Conservation (phyloP, 2,113 vertebrate genomes). For the Cairina moschata region DNA sequence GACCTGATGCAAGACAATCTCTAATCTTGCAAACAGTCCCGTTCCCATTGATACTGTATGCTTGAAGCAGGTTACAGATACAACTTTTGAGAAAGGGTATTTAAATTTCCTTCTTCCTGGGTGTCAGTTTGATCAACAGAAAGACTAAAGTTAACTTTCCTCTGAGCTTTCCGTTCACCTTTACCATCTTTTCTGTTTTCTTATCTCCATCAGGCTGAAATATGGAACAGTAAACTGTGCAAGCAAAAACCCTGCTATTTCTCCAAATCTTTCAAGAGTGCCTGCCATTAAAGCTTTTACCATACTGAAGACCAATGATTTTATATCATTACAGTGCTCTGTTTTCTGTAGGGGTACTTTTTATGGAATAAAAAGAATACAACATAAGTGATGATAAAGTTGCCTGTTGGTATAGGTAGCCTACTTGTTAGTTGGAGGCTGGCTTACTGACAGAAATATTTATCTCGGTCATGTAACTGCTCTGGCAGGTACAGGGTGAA, state of each 20-base stretch:
- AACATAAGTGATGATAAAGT: not conserved
- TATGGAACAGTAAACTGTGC: not conserved
- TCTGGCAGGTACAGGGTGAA: not conserved
- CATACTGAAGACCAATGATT: not conserved
- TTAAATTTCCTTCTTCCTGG: not conserved
- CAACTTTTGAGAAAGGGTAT: not conserved
- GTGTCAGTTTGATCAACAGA: not conserved
- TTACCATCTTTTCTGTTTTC: not conserved
- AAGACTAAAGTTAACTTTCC: not conserved
- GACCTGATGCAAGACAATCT: not conserved
- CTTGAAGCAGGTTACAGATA: not conserved
- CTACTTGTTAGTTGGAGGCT: not conserved
- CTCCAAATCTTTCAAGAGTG: not conserved
- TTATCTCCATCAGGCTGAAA: constrained; percentile 2
- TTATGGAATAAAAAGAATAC: not conserved
- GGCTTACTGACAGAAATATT: not conserved
- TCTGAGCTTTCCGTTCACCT: not conserved
- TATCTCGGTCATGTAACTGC: not conserved
- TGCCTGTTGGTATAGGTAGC: not conserved
- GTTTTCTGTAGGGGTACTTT: not conserved
- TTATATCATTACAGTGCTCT: not conserved
- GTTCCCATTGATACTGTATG: not conserved
- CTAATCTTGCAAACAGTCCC: not conserved
- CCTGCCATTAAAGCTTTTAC: not conserved
- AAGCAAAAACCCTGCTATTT: not conserved